Conservation (phyloP, 2,797 vertebrate species). For the Passerculus sandwichensis region DNA sequence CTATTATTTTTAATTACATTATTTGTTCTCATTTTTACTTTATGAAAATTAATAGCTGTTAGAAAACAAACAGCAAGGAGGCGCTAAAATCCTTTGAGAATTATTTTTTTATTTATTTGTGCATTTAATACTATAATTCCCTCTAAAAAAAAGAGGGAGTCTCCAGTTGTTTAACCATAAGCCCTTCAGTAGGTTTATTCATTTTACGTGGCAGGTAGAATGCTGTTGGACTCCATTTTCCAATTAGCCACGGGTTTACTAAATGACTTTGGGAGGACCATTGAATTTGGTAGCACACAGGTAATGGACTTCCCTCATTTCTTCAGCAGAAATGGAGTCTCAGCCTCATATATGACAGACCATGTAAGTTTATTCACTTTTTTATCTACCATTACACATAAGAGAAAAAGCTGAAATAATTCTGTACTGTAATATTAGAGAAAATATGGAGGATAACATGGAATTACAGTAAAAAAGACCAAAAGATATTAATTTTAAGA, state of each 20-base stretch:
- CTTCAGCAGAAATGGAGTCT: neutral
- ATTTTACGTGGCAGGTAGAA: neutral
- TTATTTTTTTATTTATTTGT: neutral
- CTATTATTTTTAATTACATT: constrained; percentile 51
- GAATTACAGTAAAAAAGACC: neutral
- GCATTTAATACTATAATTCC: neutral
- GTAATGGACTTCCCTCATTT: neutral
- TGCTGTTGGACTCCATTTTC: neutral
- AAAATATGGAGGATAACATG: neutral
- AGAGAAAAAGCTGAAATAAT: neutral
- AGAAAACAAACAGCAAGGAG: neutral
- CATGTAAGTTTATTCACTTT: neutral
- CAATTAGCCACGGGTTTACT: neutral
- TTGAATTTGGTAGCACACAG: neutral
- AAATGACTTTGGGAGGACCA: neutral
- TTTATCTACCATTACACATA: neutral
- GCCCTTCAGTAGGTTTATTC: neutral
- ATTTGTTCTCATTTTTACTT: constrained; percentile 48
- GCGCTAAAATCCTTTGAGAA: neutral
- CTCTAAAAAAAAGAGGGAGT: neutral
- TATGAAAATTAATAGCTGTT: constrained; percentile 33
- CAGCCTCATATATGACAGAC: neutral
- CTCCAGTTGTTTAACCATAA: neutral
- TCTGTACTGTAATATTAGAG: neutral
- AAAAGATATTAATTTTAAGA: neutral